Base-by-base conservation (phyloP, 1,140 invertebrate species). In the Drosophila melanica region DNA sequence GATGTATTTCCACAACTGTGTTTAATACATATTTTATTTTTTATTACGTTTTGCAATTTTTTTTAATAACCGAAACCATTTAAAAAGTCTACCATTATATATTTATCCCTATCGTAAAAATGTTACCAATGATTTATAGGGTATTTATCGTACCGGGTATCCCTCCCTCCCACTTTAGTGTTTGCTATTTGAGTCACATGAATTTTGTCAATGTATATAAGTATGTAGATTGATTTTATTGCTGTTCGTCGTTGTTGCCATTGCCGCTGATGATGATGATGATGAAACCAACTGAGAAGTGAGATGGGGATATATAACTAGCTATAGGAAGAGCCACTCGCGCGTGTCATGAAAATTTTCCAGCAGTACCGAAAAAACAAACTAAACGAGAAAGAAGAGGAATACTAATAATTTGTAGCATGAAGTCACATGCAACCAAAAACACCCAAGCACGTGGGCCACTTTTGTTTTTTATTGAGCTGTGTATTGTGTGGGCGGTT, bases 181-280 rank as follows among this genome's bases (percentile, higher is more conserved):
- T 58, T 68, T 64, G 57, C 54, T 67, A 50, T 68, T 74, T 37
- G 35, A 87, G 82, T 87, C 82, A 79, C 82, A 87, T 87, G 82
- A 87, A 86, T 86, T 81, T 79, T 87, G 82, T 86, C 82, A 60
- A 68, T 67, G 82, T 87, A 50, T 87, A 70, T 81, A 70, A 87
- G 66, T 75, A 70, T 85, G 66, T 75, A 87, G 81, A 86, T 87
- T 87, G 82, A 81, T 85, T 85, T 84, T 73, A 85, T 80, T 73
- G 75, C 65, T 66, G 39, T 35, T 74, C 33, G 33, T 35, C 33
- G 58, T 65, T 59, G 69, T 42, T 65, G 27, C 27, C 27, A 7
- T 35, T 35, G 33, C 9, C 35, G 72, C 58, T 65, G 75, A 2
- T 42, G 72, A 58, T 65, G 75, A 39, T 76, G 77, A 65, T 78